Evolutionary conservation across 1,140 invertebrate genomes (phyloP), one percentile per base, ranked within the genome.

Genomic region (Anadara kagoshimensis): DNA sequence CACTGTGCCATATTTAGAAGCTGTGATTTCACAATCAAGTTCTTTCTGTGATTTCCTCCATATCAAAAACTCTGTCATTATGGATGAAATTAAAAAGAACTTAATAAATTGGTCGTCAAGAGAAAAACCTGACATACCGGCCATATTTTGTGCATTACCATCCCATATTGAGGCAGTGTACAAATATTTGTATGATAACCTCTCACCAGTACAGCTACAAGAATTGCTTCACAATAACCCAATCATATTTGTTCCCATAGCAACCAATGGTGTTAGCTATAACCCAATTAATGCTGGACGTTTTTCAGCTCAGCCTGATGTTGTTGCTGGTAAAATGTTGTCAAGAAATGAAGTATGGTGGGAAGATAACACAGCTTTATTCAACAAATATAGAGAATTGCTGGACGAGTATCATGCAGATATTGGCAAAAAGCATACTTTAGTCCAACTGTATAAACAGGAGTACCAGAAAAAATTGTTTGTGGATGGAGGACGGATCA

Each of bases 281-380:
- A 36, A 24, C 14, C 43, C 62, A 16, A 10, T 59, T 24, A 5
- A 29, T 22, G n/a, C 44, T 26, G 61, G 71, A 11, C 22, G 29
- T 22, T 29, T 26, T 64, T 14, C 24, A 20, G 12, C 36, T 45
- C 20, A 36, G 58, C 22, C 29, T n/a, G 51, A 61, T 56, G 57
- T 73, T 12, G 44, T 81, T 5, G 70, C 70, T 56, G 87, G 87
- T 10, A 62, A 69, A 49, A 85, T 88, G 81, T 51, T 83, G 24
- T 75, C 61, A 1, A 49, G 78, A 51, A 57, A 82, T 12, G 86
- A 88, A 72, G 71, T 88, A 3, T 87, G 87, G 81, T 82, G 86
- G 84, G 54, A 71, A 11, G 87, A 88, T 59, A 70, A 62, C 3
- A 85, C 82, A 20, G 78, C 75, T 29, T 76, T 88, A 18, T 84